Conservation (phyloP, 2,797 vertebrate species). For the Squalus acanthias region DNA sequence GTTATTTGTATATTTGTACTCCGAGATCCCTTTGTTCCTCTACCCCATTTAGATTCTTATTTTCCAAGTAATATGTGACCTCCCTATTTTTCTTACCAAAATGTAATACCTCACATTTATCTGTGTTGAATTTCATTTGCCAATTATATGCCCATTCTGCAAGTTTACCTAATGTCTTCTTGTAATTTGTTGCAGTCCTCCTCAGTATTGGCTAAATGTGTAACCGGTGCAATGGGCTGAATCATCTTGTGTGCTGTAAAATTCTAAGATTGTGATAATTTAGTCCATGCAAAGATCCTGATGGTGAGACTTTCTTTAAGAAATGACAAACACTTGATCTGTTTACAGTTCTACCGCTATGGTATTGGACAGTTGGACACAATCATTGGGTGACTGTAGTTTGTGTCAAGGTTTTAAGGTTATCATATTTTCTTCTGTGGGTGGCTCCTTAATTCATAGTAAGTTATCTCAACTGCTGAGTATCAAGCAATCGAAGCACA, state of each 20-base stretch:
- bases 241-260: not conserved
- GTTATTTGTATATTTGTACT: too few species aligned
- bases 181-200: too few species aligned
- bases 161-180: too few species aligned
- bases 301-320: not conserved
- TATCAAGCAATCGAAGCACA: constrained; percentile 64
- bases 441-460: constrained; percentile 46
- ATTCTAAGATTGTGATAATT: not conserved
- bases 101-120: too few species aligned
- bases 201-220: not conserved
- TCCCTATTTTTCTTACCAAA: too few species aligned
- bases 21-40: too few species aligned
- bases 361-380: not conserved
- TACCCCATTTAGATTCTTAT: too few species aligned
- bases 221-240: not conserved
- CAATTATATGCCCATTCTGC: too few species aligned
- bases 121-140: too few species aligned
- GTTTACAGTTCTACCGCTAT: not conserved
- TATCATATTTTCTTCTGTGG: not conserved
- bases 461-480: constrained; percentile 75
- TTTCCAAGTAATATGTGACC: too few species aligned
- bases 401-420: not conserved
- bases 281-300: not conserved
- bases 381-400: not conserved
- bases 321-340: not conserved